A percentile compares a stretch with the other conserved stretches of the same genome.
Evolutionary conservation across 2,888 invertebrate genomes (phyloP).

Genomic region (Tanypteryx hageni): DNA sequence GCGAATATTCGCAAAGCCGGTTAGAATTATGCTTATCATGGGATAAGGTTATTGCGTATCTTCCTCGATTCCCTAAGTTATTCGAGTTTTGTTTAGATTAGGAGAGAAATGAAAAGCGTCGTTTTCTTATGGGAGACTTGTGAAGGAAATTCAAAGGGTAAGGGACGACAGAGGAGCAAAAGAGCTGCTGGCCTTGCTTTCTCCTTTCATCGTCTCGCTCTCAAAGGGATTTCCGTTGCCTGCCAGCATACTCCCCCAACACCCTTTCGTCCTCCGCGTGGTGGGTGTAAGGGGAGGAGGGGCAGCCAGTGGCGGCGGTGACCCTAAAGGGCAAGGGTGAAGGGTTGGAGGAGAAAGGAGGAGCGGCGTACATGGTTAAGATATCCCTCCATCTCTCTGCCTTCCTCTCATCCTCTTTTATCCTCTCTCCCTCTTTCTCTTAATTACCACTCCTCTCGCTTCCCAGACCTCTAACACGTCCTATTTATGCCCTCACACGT

Average conservation of each 20-base stretch:
- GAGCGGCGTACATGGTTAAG: neutral
- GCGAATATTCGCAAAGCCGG: neutral
- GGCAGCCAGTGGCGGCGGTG: neutral
- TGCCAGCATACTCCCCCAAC: neutral
- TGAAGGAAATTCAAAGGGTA: neutral
- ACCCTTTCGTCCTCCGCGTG: no score
- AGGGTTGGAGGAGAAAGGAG: neutral
- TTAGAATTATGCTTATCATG: neutral
- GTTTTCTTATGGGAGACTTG: neutral
- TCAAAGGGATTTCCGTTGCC: neutral
- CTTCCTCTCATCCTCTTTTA: neutral
- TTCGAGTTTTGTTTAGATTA: neutral
- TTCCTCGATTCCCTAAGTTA: neutral
- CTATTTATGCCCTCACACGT: neutral
- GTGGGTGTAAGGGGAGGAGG: neutral
- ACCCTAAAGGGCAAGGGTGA: conserved; percentile 24
- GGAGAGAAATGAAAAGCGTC: neutral
- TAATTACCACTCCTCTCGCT: neutral
- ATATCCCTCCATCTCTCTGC: neutral
- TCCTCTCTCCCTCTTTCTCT: neutral
- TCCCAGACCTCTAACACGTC: neutral
- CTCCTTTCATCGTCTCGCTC: conserved; percentile 1
- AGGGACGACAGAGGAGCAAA: neutral
- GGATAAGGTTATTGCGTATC: neutral
- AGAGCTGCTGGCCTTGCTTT: neutral